Percentiles rank a stretch among this genome's conserved stretches.
Conservation (phyloP, 2,888 invertebrate genomes). For the Cosmopolites sordidus region DNA sequence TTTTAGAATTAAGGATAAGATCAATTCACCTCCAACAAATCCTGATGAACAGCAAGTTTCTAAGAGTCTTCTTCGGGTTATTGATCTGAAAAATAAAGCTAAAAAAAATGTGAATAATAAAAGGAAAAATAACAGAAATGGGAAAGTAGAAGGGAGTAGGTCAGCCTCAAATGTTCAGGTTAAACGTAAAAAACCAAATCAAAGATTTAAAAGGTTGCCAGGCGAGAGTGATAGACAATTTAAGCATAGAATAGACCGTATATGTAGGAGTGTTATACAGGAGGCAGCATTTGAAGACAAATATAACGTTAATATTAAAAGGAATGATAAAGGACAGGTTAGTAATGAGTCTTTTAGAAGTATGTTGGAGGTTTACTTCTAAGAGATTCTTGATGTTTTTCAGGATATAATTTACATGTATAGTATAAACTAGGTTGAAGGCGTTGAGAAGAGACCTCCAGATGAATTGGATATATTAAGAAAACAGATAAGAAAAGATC, state of each 20-base stretch:
- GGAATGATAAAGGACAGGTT: conserved; percentile 54
- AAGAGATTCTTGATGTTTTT: no score
- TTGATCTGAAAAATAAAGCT: conserved; percentile 54
- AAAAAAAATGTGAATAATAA: conserved; percentile 38
- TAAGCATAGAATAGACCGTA: conserved; percentile 60
- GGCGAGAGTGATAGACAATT: conserved; percentile 63
- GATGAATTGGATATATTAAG: conserved; percentile 54
- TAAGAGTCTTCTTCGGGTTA: conserved; percentile 62
- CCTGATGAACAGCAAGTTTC: conserved; percentile 71
- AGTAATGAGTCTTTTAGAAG: background rate
- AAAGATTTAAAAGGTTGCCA: conserved; percentile 55
- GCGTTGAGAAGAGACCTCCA: conserved; percentile 50
- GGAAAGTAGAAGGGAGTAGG: background rate
- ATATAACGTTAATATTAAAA: conserved; percentile 56
- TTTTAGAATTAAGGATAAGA: conserved; percentile 63
- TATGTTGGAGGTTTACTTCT: no score
- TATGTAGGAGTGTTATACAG: conserved; percentile 58
- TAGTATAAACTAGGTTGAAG: conserved; percentile 39
- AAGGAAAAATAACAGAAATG: conserved; percentile 34
- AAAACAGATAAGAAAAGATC: conserved; percentile 43
- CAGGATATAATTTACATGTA: conserved; percentile 3
- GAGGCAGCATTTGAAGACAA: conserved; percentile 61
- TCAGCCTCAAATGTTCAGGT: background rate
- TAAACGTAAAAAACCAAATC: conserved; percentile 44
- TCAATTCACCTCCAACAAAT: conserved; percentile 70